These are phyloP conservation scores for Aldrovandia affinis DNA, from an alignment of 2,797 vertebrate species.

Conservation along the genomic window DNA sequence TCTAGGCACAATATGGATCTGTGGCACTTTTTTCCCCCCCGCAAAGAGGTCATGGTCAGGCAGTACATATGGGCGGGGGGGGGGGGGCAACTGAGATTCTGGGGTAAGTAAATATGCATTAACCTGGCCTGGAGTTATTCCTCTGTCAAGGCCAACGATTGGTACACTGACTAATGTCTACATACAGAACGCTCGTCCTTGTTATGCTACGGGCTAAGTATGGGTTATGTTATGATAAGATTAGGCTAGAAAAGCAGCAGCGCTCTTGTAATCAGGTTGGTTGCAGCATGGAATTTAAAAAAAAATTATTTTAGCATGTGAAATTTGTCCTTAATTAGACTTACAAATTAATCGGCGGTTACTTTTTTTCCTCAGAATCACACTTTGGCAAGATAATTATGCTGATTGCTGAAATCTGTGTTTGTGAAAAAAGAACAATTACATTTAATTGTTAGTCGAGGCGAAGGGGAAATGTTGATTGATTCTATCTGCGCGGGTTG, in stretches of 20 bases:
- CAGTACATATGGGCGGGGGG: not conserved
- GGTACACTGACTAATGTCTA: not conserved
- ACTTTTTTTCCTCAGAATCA: not conserved
- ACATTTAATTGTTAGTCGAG: too few species aligned
- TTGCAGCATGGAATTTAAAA: not conserved
- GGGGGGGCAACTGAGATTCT: not conserved
- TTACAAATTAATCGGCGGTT: not conserved
- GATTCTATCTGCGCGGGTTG: too few species aligned
- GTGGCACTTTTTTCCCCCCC: not conserved
- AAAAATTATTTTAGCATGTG: too few species aligned
- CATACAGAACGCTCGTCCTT: too few species aligned
- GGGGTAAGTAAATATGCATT: not conserved
- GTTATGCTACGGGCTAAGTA: not conserved
- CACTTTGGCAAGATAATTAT: too few species aligned
- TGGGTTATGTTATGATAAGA: too few species aligned
- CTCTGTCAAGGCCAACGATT: not conserved
- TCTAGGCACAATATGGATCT: constrained; percentile 16
- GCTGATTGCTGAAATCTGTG: too few species aligned
- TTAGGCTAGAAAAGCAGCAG: not conserved
- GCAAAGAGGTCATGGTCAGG: constrained; percentile 8
- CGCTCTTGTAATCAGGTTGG: not conserved
- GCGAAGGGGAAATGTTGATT: too few species aligned
- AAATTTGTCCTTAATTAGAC: too few species aligned
- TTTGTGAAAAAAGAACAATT: too few species aligned
- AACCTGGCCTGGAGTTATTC: not conserved